A percentile compares a stretch with the other conserved stretches of the same genome.
phyloP scores from a whole-genome alignment of 2,797 vertebrate genomes.

The Valencia hispanica region DNA sequence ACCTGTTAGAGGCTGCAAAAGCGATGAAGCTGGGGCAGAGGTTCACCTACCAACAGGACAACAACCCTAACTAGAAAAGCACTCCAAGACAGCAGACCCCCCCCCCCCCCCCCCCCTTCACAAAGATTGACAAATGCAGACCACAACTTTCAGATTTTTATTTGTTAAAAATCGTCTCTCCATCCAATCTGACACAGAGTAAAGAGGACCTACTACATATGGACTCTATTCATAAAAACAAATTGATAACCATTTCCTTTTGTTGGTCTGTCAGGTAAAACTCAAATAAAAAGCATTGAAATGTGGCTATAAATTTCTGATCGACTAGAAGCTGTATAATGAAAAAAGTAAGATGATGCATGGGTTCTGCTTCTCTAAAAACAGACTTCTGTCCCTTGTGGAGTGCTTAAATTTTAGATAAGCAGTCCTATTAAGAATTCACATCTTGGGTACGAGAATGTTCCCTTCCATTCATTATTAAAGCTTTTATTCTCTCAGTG shows the following conservation, averaged over 20 bases:
- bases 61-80: no score
- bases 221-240: not conserved
- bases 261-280: not conserved
- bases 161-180: not conserved
- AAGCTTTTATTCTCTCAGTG: slow-evolving; percentile 38
- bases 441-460: slow-evolving; percentile 11
- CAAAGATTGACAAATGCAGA: not conserved
- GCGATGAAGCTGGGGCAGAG: not conserved
- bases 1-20: not conserved
- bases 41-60: not conserved
- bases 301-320: not conserved
- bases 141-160: not conserved
- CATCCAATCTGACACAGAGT: not conserved
- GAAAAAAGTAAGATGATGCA: slow-evolving; percentile 8
- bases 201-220: not conserved
- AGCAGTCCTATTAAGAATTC: slow-evolving; percentile 29
- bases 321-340: not conserved
- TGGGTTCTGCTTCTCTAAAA: slow-evolving; percentile 20
- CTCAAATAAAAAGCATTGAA: not conserved
- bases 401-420: slow-evolving; percentile 40
- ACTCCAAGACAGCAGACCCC: no score
- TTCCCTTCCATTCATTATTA: slow-evolving; percentile 56
- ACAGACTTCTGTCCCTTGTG: slow-evolving; percentile 25
- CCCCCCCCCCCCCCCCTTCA: not conserved
- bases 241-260: not conserved